Percentiles rank a stretch among this genome's conserved stretches.
Conservation (phyloP, 1,140 invertebrate species). For the Pectinophora gossypiella region DNA sequence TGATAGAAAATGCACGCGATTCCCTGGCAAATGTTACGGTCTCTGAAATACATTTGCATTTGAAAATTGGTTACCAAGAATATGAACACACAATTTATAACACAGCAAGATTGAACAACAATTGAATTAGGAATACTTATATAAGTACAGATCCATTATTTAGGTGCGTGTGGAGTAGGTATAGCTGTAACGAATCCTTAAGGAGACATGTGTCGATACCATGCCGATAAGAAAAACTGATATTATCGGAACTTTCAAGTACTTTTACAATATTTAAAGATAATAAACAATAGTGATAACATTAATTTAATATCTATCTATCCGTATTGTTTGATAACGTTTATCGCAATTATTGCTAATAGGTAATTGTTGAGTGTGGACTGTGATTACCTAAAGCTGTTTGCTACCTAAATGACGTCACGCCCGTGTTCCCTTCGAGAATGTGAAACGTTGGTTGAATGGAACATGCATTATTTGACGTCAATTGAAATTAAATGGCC, state of each 20-base stretch:
- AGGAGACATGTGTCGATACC: slow-evolving; percentile 40
- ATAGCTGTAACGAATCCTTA: slow-evolving; percentile 4
- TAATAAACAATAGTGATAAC: slow-evolving; percentile 67
- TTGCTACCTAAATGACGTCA: no score
- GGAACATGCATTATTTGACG: neutral
- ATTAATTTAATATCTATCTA: slow-evolving; percentile 63
- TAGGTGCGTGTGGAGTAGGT: no score
- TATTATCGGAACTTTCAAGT: slow-evolving; percentile 62
- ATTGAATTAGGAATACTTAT: no score
- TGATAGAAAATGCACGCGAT: no score
- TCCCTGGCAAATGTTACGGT: no score
- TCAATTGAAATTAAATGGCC: slow-evolving; percentile 39
- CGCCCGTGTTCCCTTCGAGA: no score
- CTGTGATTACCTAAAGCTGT: no score
- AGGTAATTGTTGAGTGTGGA: slow-evolving; percentile 20
- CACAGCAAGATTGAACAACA: no score
- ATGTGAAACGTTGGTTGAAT: neutral
- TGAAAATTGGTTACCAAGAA: no score
- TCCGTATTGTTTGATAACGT: slow-evolving; percentile 69
- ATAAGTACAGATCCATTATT: no score
- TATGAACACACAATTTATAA: no score
- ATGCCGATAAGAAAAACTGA: slow-evolving; percentile 59
- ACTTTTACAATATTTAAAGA: slow-evolving; percentile 67
- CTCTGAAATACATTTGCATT: no score
- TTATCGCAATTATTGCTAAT: slow-evolving; percentile 59